Evolutionary conservation across 2,888 invertebrate genomes (phyloP).

Genomic region (Chymomyza amoena): DNA sequence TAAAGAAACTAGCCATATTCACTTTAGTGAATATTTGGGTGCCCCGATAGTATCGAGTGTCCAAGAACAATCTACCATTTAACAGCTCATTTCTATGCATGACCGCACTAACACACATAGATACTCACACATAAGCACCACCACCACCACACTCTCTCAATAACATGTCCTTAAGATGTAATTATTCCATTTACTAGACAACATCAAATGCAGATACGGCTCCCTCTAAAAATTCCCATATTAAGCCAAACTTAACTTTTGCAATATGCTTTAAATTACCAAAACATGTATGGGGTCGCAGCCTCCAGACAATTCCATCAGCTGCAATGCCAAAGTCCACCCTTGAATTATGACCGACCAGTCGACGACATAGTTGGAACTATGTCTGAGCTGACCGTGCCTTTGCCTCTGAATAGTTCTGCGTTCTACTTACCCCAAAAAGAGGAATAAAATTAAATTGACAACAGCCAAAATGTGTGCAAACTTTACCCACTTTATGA

Average conservation of each 20-base stretch:
- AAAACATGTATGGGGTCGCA: slow-evolving; percentile 22
- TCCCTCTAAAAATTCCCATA: slow-evolving; percentile 22
- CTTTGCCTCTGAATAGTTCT: background rate
- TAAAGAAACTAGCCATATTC: no score
- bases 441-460: background rate
- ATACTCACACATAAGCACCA: background rate
- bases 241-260: slow-evolving; percentile 75
- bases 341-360: background rate
- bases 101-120: slow-evolving; percentile 32
- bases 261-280: slow-evolving; percentile 73
- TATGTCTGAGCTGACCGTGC: background rate
- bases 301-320: background rate
- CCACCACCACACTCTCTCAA: slow-evolving; percentile 10
- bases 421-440: background rate
- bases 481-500: background rate
- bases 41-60: no score
- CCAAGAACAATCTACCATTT: slow-evolving; percentile 42
- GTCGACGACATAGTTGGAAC: background rate
- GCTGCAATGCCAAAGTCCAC: background rate
- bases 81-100: slow-evolving; percentile 72
- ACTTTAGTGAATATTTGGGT: no score
- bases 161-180: slow-evolving; percentile 38
- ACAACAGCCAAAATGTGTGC: background rate
- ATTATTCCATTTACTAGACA: slow-evolving; percentile 44
- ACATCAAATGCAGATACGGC: background rate